These are phyloP conservation scores for Gonocerus acuteangulatus DNA, from an alignment of 2,888 invertebrate species.

Conservation along the genomic window DNA sequence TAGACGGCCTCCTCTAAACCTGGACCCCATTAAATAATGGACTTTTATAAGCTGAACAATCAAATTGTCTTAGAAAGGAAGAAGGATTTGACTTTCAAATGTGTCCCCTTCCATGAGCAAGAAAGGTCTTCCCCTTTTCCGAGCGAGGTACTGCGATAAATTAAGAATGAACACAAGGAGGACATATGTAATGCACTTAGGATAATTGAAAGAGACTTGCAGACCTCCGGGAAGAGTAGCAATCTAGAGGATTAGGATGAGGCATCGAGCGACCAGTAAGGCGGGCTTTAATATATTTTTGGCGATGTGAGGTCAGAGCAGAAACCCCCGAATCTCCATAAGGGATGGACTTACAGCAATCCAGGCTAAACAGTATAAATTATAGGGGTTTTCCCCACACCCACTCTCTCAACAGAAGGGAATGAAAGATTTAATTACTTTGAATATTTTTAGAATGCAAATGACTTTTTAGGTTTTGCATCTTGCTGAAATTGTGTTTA, in stretches of 20 bases:
- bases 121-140: too few species aligned
- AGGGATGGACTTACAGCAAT: too few species aligned
- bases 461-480: neutral
- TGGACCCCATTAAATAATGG: slow-evolving; percentile 26
- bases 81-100: slow-evolving; percentile 33
- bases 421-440: slow-evolving; percentile 17
- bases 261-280: neutral
- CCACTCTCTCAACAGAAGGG: neutral
- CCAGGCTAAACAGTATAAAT: too few species aligned
- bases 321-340: too few species aligned
- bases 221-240: neutral
- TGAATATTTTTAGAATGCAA: slow-evolving; percentile 23
- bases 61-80: slow-evolving; percentile 21
- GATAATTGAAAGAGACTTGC: slow-evolving; percentile 28
- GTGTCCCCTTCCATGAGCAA: too few species aligned
- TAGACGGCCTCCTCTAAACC: neutral
- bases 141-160: slow-evolving; percentile 27
- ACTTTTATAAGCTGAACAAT: slow-evolving; percentile 17
- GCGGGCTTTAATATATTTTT: neutral
- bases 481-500: neutral
- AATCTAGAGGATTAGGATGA: slow-evolving; percentile 13
- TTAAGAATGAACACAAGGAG: slow-evolving; percentile 30
- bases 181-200: slow-evolving; percentile 33
- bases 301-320: too few species aligned
- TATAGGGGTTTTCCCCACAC: too few species aligned